Evolutionary conservation across 2,113 vertebrate genomes (phyloP), one percentile per base, ranked within the genome.

Genomic region (Dasyurus viverrinus): DNA sequence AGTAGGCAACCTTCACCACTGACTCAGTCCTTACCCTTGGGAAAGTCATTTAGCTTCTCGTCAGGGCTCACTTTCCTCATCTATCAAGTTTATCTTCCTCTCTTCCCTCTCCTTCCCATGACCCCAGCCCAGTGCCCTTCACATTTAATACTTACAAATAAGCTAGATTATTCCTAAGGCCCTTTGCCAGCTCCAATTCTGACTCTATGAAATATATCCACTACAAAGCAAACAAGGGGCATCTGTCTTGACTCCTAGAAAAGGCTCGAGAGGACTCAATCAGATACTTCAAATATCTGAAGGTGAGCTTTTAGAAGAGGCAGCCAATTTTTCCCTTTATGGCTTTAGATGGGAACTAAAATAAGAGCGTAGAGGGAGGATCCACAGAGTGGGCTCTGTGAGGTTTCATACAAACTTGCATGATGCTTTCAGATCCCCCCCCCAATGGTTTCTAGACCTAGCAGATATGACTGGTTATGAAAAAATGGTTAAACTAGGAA

Each of bases 1-100:
- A 90, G 3, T 2, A 36, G 53, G 46, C 47, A 48, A 6, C 23
- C 57, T 50, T 91, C 1, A 1, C 46, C 93, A 54, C 24, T 90
- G 89, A 89, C 30, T 91, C 42, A 42, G 19, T 12, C 7, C 48
- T 57, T 52, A 93, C 92, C 24, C 90, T 93, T 89, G 89, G 52
- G 54, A n/a, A 26, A 84, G 68, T 84, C n/a, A 42, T 23, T 84
- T 84, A 22, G 6, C 68, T 42, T n/a, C 60, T 76, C 22, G 14
- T n/a, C 22, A 16, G 25, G 26, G 46, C 57, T 96, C 96, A 90
- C 57, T 60, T 60, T 97, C 53, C 48, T 60, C 46, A 57, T 60
- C 76, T 92, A 60, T 16, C 42, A 50, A 47, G 0, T 53, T 54
- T 89, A 94, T 89, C 42, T 42, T 76, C 16, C 68, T n/a, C 68